These are phyloP conservation scores for Scomberomorus guttatus DNA, from an alignment of 2,797 vertebrate genomes.

Conservation along the genomic window DNA sequence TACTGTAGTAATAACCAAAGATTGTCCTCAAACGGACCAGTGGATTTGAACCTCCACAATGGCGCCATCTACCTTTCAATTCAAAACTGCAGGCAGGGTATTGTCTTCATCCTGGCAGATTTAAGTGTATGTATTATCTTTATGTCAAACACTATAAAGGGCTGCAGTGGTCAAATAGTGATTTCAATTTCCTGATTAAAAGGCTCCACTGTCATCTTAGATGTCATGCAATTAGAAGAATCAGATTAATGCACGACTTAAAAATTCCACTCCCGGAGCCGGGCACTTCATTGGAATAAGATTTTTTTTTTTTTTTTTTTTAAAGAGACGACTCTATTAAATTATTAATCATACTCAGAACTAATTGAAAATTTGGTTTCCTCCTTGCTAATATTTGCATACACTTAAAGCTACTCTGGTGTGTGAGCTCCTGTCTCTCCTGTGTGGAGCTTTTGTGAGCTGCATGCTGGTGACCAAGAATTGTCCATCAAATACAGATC, in stretches of 20 bases:
- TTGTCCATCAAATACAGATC: background rate
- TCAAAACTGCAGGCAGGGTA: slow-evolving; percentile 12
- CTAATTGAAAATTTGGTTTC: slow-evolving; percentile 52
- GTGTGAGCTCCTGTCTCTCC: slow-evolving; percentile 8
- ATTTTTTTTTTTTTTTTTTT: background rate
- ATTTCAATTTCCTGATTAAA: slow-evolving; percentile 31
- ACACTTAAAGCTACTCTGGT: slow-evolving; percentile 19
- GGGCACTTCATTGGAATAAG: slow-evolving; percentile 25
- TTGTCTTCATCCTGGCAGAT: background rate
- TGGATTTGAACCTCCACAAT: slow-evolving; percentile 5
- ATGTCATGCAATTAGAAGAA: slow-evolving; percentile 42
- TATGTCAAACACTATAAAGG: background rate
- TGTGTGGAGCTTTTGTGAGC: background rate
- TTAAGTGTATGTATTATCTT: background rate
- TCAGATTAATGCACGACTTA: slow-evolving; percentile 45
- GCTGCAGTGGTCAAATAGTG: background rate
- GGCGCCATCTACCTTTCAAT: slow-evolving; percentile 53
- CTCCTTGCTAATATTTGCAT: slow-evolving; percentile 51
- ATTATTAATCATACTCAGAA: slow-evolving; percentile 58
- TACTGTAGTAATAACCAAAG: background rate
- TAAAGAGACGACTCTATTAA: slow-evolving; percentile 32
- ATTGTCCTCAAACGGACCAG: background rate
- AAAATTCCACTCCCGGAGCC: slow-evolving; percentile 41
- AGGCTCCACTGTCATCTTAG: slow-evolving; percentile 29
- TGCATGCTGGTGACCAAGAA: background rate